These are phyloP conservation scores for Hypothenemus hampei DNA, from an alignment of 1,140 invertebrate genomes.

Conservation along the genomic window DNA sequence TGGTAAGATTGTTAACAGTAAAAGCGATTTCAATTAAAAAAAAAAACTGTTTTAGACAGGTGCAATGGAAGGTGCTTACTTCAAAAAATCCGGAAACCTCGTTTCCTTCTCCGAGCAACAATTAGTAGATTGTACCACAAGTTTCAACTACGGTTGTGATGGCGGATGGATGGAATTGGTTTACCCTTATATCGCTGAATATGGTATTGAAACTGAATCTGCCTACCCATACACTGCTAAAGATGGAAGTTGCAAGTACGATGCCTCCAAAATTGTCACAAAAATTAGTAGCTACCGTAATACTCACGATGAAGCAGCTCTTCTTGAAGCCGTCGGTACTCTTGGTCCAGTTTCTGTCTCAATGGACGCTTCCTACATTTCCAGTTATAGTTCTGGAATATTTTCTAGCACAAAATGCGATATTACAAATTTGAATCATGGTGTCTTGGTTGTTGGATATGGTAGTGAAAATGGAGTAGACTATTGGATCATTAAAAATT, in stretches of 20 bases:
- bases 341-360: constrained; percentile 77
- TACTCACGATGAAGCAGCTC: background rate
- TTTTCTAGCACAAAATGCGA: constrained; percentile 12
- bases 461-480: constrained; percentile 21
- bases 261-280: constrained; percentile 14
- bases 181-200: constrained; percentile 11
- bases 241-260: constrained; percentile 9
- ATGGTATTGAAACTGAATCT: constrained; percentile 17
- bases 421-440: constrained; percentile 21
- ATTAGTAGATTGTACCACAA: constrained; percentile 80
- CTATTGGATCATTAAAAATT: constrained; percentile 34
- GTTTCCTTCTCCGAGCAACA: constrained; percentile 95
- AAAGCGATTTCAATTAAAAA: background rate
- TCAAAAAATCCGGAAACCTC: constrained; percentile 72
- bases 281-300: constrained; percentile 5
- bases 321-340: constrained; percentile 50
- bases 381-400: constrained; percentile 25
- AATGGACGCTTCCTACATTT: constrained; percentile 71
- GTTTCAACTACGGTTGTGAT: constrained; percentile 11
- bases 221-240: constrained; percentile 13
- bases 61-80: constrained; percentile 81
- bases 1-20: constrained; percentile 32
- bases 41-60: constrained; percentile 3
- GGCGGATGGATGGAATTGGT: constrained; percentile 9
- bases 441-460: constrained; percentile 33